Conservation (phyloP, 2,113 vertebrate genomes). For the Osmerus mordax region DNA sequence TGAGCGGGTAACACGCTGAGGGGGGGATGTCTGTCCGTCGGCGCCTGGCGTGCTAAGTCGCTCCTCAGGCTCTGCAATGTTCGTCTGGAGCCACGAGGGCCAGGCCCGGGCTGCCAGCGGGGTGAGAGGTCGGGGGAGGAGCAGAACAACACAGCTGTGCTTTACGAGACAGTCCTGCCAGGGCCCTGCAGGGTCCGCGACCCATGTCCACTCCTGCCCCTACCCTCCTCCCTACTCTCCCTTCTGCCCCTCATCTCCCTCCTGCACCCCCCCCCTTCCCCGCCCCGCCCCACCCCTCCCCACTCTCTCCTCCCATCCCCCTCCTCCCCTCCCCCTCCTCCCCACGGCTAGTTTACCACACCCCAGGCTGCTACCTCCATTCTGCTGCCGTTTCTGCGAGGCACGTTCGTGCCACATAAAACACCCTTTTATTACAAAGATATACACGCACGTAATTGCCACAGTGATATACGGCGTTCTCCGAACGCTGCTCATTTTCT, state of each 20-base stretch:
- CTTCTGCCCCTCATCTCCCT: too few species aligned
- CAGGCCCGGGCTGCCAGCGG: background rate
- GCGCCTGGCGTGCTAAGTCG: conserved; percentile 22
- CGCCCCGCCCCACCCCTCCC: too few species aligned
- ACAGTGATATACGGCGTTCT: conserved; percentile 48
- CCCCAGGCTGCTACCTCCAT: conserved; percentile 4
- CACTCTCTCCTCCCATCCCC: too few species aligned
- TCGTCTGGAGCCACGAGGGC: background rate
- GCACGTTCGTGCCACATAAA: conserved; percentile 44
- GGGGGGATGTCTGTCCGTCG: conserved; percentile 10
- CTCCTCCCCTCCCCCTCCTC: too few species aligned
- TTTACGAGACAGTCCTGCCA: too few species aligned
- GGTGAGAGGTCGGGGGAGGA: conserved; percentile 13
- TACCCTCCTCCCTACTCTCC: too few species aligned
- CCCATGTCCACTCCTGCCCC: too few species aligned
- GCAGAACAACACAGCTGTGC: background rate
- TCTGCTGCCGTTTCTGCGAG: conserved; percentile 30
- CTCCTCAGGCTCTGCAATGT: conserved; percentile 1
- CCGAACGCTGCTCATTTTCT: conserved; percentile 40
- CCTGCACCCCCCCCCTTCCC: too few species aligned
- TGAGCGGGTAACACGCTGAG: conserved; percentile 44
- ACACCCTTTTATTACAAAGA: conserved; percentile 50
- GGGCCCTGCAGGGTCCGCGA: too few species aligned
- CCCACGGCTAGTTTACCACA: conserved; percentile 1
- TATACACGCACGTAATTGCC: conserved; percentile 54